Conservation (phyloP, 2,113 vertebrate species). For the Phaethon lepturus region DNA sequence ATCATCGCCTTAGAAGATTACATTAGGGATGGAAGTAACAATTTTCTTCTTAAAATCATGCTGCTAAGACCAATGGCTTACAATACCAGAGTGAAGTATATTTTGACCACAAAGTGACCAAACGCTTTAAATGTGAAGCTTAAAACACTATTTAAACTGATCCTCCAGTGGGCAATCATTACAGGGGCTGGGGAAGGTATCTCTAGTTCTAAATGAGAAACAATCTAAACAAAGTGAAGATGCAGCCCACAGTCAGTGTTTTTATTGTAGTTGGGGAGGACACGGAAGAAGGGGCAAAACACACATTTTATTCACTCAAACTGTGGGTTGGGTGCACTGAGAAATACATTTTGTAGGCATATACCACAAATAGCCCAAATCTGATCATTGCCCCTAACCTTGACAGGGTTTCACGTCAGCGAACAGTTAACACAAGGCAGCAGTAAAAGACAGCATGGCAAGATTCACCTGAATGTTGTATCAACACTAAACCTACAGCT, state of each 20-base stretch:
- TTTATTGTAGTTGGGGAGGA: neutral
- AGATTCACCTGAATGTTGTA: neutral
- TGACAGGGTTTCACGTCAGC: neutral
- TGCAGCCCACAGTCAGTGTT: neutral
- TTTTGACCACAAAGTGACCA: neutral
- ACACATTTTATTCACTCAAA: neutral
- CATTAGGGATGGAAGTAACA: neutral
- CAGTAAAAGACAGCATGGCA: neutral
- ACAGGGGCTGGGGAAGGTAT: accelerated
- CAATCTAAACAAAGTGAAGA: neutral
- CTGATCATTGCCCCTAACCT: neutral
- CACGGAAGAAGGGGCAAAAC: neutral
- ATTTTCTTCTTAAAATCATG: neutral
- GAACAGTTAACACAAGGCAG: neutral
- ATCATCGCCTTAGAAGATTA: neutral
- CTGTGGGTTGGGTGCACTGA: neutral
- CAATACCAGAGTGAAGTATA: neutral
- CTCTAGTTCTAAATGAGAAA: neutral
- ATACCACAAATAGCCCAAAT: neutral
- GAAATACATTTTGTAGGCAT: neutral
- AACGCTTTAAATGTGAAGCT: neutral
- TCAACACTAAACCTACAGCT: neutral
- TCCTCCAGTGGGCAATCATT: neutral
- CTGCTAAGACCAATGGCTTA: neutral
- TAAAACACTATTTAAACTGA: neutral